phyloP scores from a whole-genome alignment of 2,797 vertebrate species.

The Platalea minor region DNA sequence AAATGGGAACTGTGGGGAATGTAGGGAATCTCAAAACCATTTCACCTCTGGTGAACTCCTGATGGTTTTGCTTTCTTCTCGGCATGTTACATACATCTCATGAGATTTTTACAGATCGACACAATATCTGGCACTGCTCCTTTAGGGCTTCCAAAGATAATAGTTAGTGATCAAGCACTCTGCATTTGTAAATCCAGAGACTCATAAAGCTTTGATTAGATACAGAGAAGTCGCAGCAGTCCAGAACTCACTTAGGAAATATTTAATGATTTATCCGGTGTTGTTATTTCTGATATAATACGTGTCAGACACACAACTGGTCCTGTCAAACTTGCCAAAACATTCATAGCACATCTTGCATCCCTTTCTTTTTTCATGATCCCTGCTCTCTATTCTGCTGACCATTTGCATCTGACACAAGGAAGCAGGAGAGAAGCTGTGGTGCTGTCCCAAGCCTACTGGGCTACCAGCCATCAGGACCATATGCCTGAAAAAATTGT shows the following conservation, averaged over 20 bases:
- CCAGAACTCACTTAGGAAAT: neutral
- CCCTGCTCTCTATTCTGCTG: neutral
- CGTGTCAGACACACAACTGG: neutral
- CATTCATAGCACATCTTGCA: neutral
- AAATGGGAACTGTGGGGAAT: neutral
- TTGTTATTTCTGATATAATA: neutral
- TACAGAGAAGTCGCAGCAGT: neutral
- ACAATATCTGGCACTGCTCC: neutral
- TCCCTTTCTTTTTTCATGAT: neutral
- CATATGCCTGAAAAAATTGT: neutral
- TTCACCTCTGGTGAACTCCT: neutral
- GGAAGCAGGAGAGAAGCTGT: neutral
- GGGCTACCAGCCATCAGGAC: neutral
- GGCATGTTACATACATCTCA: neutral
- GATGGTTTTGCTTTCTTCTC: neutral
- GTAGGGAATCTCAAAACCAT: too few species aligned
- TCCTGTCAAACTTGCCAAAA: neutral
- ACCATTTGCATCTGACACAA: neutral
- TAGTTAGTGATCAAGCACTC: neutral
- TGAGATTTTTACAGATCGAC: neutral
- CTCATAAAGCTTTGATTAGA: neutral
- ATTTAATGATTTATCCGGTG: neutral
- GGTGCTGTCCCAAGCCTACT: neutral
- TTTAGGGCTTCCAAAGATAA: neutral
- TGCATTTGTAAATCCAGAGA: neutral